Evolutionary conservation across 30 jellyfish, hydroid and myxozoan species (phyloP).

Genomic region (Turritopsis dohrnii): DNA sequence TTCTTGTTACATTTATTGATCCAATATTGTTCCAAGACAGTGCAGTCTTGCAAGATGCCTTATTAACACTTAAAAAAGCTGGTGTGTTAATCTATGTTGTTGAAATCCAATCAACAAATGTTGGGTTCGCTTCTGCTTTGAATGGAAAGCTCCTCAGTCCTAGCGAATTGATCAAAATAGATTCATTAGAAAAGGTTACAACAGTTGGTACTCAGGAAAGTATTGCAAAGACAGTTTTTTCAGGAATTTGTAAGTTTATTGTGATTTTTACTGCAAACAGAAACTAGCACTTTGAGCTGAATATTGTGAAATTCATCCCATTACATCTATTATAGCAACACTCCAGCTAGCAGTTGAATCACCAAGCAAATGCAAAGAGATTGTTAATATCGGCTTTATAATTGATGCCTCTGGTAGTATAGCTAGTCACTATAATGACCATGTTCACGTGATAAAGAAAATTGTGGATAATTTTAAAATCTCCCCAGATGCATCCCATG

Average conservation of each 20-base stretch:
- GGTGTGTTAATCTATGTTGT: not conserved
- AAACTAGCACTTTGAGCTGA: not conserved
- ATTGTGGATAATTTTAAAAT: constrained; percentile 47
- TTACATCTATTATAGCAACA: not conserved
- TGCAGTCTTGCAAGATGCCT: not conserved
- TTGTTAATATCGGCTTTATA: constrained; percentile 56
- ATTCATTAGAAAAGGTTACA: not conserved
- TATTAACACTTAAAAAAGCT: not conserved
- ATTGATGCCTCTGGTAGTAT: constrained; percentile 86
- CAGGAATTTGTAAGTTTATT: constrained; percentile 7
- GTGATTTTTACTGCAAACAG: not conserved
- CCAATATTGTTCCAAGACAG: not conserved
- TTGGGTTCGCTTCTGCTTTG: not conserved
- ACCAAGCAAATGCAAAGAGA: constrained; percentile 22
- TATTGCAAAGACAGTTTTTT: not conserved
- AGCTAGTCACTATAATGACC: constrained; percentile 42
- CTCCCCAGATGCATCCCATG: constrained; percentile 42
- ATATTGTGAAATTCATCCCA: not conserved
- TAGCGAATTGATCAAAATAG: not conserved
- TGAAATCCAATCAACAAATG: not conserved
- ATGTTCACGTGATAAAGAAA: constrained; percentile 23
- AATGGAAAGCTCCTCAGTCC: not conserved
- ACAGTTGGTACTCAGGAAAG: not conserved
- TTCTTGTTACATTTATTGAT: not conserved
- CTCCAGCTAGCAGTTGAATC: not conserved